Conservation (phyloP, 2,113 vertebrate species). For the Macroglossus sobrinus region DNA sequence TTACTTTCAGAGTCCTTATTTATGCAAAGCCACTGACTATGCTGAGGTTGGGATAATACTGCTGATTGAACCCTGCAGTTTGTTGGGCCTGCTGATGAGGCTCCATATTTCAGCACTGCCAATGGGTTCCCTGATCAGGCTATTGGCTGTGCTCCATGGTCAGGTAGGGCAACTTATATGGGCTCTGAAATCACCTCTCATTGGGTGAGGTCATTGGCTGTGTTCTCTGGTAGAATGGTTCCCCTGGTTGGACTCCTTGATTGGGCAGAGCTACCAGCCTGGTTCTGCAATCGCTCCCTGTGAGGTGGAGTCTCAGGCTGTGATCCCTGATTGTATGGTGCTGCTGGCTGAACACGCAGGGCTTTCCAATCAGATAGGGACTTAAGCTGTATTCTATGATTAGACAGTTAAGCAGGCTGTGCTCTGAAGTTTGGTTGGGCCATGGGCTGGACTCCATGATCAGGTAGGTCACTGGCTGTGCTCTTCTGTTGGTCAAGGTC, state of each 20-base stretch:
- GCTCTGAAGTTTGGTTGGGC: neutral
- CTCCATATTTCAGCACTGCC: neutral
- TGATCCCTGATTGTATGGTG: neutral
- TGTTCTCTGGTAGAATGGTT: neutral
- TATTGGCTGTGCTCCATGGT: neutral
- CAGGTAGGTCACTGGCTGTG: too few relatives aligned
- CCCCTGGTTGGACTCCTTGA: neutral
- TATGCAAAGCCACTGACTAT: neutral
- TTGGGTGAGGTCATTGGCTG: neutral
- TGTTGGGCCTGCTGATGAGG: neutral
- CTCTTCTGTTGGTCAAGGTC: too few relatives aligned
- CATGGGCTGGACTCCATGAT: neutral
- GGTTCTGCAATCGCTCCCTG: neutral
- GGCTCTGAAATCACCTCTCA: neutral
- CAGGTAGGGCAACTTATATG: neutral
- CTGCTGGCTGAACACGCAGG: neutral
- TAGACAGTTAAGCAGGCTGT: neutral
- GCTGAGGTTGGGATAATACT: neutral
- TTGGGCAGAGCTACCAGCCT: neutral
- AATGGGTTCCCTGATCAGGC: neutral
- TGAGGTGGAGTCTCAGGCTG: neutral
- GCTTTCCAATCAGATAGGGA: neutral
- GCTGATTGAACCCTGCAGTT: neutral
- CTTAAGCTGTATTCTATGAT: neutral
- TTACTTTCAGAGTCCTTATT: neutral